These are phyloP conservation scores for Tapera naevia DNA, from an alignment of 2,797 vertebrate species.

Conservation along the genomic window DNA sequence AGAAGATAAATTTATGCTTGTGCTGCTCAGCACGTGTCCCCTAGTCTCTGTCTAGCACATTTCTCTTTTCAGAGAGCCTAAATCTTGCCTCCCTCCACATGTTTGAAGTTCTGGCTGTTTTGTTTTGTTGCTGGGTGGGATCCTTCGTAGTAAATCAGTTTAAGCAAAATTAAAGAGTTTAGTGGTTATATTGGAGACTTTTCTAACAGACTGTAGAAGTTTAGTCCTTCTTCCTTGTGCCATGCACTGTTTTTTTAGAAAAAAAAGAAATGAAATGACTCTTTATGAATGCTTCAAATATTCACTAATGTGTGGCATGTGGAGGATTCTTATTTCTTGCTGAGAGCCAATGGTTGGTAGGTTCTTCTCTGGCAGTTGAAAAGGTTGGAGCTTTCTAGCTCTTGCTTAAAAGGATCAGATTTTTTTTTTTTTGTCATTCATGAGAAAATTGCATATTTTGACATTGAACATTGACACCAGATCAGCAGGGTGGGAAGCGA, in stretches of 20 bases:
- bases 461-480: background rate
- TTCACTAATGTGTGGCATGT: constrained; percentile 6
- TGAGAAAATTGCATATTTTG: background rate
- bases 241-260: background rate
- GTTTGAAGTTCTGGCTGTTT: constrained; percentile 58
- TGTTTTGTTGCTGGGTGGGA: constrained; percentile 76
- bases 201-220: constrained; percentile 2
- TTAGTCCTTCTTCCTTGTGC: background rate
- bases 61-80: background rate
- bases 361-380: background rate
- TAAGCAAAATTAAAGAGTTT: constrained; percentile 13
- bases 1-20: background rate
- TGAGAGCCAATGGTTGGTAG: background rate
- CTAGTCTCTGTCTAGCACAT: background rate
- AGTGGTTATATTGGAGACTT: constrained; percentile 30
- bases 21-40: background rate
- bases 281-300: background rate
- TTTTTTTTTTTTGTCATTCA: background rate
- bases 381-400: background rate
- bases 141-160: constrained; percentile 28
- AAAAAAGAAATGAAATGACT: background rate
- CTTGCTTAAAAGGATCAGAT: background rate
- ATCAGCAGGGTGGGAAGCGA: background rate
- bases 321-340: background rate
- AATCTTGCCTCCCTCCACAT: background rate